These are phyloP conservation scores for Chrysopilus asiliformis DNA, from an alignment of 2,888 invertebrate species.

Conservation along the genomic window DNA sequence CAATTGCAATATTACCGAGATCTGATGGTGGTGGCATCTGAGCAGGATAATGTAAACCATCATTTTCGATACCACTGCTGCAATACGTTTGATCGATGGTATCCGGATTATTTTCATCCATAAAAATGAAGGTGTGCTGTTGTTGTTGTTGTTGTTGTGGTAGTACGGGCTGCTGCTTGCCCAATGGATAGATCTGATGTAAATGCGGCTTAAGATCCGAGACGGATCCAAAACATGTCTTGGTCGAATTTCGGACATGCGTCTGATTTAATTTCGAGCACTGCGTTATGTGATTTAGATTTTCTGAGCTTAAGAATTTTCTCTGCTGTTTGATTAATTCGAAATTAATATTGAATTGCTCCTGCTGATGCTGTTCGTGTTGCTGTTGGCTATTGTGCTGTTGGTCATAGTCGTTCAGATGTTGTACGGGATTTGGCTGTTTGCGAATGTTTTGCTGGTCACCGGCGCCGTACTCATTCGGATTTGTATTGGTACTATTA, in stretches of 20 bases:
- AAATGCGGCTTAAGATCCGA: constrained; percentile 32
- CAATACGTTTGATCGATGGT: no score
- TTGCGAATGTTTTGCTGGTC: constrained; percentile 1
- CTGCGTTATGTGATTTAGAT: constrained; percentile 24
- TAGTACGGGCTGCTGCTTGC: constrained; percentile 6
- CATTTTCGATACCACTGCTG: no score
- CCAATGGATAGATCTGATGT: constrained; percentile 1
- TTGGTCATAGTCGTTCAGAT: background rate
- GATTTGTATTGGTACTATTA: constrained; percentile 36
- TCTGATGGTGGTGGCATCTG: background rate
- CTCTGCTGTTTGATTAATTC: constrained; percentile 23
- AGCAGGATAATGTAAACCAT: no score
- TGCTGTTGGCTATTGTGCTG: background rate
- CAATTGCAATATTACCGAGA: no score
- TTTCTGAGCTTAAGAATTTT: constrained; percentile 35
- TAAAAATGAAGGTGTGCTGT: no score
- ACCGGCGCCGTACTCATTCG: constrained; percentile 11
- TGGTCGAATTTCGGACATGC: constrained; percentile 23
- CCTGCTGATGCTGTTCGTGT: background rate
- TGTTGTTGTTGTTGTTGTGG: constrained; percentile 1
- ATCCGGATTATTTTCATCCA: no score
- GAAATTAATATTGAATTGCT: background rate
- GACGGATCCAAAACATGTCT: constrained; percentile 34
- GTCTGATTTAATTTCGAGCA: constrained; percentile 26
- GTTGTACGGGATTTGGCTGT: background rate